Evolutionary conservation across 2,797 vertebrate genomes (phyloP), one percentile per base, ranked within the genome.

Genomic region (Luscinia luscinia): DNA sequence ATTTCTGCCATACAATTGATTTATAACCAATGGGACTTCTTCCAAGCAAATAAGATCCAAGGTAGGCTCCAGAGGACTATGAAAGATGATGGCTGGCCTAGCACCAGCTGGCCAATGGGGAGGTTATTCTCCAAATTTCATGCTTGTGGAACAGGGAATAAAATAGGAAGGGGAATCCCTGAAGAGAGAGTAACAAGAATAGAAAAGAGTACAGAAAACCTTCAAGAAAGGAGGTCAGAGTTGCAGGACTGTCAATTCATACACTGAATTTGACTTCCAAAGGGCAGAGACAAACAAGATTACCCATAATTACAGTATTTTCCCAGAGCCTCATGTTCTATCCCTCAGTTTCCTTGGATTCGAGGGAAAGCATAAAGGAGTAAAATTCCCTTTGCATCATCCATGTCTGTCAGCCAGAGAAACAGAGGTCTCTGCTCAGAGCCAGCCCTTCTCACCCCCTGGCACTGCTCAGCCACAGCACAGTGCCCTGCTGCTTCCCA

Each of bases 21-120:
- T 91, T 94, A 81, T 51, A 86, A 62, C 46, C 66, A 94, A 27
- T 41, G 55, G 73, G 38, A 66, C n/a, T 49, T 49, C 15, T 52
- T 79, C 87, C 94, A 91, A 84, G 45, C 59, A 86, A 91, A 5
- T 43, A 34, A 88, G 85, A 88, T 84, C 79, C 83, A 81, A 94
- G 73, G 79, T 43, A 76, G 41, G 67, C 67, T 92, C 76, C 59
- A 86, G 84, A 88, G 79, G 30, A 62, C 87, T 73, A 15, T 52
- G 57, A 94, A 79, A 67, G 82, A 76, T 12, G 51, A 84, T 67
- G 43, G 22, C n/a, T 97, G 79, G 92, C 79, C 57, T 30, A 79
- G 51, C 36, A 85, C 52, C 93, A 96, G 87, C 82, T 88, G 89
- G 87, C 23, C 73, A 84, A 51, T 4, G 57, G 55, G n/a, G 34